These are phyloP conservation scores for Chelidonichthys spinosus DNA, from an alignment of 2,797 vertebrate species.

Conservation along the genomic window DNA sequence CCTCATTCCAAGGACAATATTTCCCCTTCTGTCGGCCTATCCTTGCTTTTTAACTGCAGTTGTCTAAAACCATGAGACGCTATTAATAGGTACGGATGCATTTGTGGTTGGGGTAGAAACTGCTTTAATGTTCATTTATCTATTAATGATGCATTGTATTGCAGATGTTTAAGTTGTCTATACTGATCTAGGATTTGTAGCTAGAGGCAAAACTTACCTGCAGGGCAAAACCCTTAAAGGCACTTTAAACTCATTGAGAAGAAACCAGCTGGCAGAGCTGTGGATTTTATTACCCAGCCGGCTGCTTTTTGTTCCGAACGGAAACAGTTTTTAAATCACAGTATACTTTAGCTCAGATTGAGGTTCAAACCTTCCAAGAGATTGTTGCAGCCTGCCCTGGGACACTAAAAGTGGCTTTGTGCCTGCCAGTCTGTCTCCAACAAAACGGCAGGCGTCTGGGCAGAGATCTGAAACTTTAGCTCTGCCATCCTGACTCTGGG, in stretches of 20 bases:
- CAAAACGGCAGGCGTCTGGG: constrained; percentile 42
- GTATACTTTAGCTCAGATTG: constrained; percentile 23
- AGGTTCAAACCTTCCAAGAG: constrained; percentile 30
- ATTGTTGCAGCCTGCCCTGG: constrained; percentile 39
- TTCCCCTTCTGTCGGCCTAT: background rate
- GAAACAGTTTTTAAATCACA: constrained; percentile 39
- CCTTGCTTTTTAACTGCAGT: constrained; percentile 15
- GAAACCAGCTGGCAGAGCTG: constrained; percentile 35
- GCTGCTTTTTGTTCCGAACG: constrained; percentile 4
- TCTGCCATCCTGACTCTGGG: constrained; percentile 42
- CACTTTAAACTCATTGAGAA: constrained; percentile 64
- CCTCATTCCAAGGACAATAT: constrained; percentile 20
- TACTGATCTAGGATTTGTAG: constrained; percentile 26
- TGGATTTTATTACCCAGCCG: constrained; percentile 15
- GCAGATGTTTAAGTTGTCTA: constrained; percentile 20
- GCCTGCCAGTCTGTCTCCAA: constrained; percentile 69
- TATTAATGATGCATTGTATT: constrained; percentile 10
- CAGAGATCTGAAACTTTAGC: constrained; percentile 58
- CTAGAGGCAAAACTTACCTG: constrained; percentile 31
- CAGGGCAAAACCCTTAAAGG: constrained; percentile 48
- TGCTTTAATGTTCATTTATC: constrained; percentile 27
- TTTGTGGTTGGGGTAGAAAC: constrained; percentile 23
- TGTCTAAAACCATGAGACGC: constrained; percentile 20
- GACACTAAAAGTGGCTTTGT: constrained; percentile 34
- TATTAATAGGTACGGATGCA: constrained; percentile 20